phyloP scores from a whole-genome alignment of 1,140 invertebrate genomes.

The Chrysomallon squamiferum region DNA sequence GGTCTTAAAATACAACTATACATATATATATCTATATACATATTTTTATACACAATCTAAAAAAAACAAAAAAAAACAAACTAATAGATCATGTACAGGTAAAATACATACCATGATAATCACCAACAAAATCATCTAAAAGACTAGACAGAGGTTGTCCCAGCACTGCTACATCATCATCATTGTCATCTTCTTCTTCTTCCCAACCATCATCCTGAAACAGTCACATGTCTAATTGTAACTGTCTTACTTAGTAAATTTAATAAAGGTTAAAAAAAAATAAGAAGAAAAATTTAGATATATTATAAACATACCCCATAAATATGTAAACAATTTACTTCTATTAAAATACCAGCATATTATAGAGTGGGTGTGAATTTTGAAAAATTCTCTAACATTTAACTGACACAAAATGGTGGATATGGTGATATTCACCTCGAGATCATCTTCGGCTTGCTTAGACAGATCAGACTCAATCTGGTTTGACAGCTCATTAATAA shows the following conservation, averaged over 20 bases:
- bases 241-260: neutral
- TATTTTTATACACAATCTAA: no score
- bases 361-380: no score
- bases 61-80: no score
- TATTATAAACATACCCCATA: no score
- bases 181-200: slow-evolving; percentile 55
- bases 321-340: no score
- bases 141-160: slow-evolving; percentile 51
- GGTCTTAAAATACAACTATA: no score
- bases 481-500: slow-evolving; percentile 69
- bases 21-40: no score
- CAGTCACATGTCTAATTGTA: neutral
- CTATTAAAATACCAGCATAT: no score
- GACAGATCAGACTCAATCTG: slow-evolving; percentile 64
- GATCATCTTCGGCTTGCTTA: slow-evolving; percentile 28
- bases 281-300: no score
- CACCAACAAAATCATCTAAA: slow-evolving; percentile 42
- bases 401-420: neutral
- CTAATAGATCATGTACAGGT: no score
- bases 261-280: no score
- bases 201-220: slow-evolving; percentile 48
- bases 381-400: no score
- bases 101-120: slow-evolving; percentile 46
- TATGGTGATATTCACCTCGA: slow-evolving; percentile 16
- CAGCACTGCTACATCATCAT: slow-evolving; percentile 42